Evolutionary conservation across 2,797 vertebrate genomes (phyloP).

Genomic region (Trematomus bernacchii): DNA sequence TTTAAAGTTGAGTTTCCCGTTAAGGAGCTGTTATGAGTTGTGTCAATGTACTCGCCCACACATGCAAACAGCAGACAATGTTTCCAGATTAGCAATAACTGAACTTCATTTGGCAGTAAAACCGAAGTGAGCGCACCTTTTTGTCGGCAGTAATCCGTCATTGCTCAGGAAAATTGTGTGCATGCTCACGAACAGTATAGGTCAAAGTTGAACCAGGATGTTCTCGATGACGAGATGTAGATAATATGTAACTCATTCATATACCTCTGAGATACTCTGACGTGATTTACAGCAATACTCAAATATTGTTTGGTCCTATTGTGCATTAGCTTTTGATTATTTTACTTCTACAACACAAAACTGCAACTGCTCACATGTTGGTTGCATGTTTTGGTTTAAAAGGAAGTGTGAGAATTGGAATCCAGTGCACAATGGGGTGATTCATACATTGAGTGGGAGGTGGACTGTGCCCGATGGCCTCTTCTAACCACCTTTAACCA

Average conservation of each 20-base stretch:
- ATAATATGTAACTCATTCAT: not conserved
- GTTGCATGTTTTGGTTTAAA: conserved; percentile 41
- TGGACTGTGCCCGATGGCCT: conserved; percentile 52
- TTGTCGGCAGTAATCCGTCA: not conserved
- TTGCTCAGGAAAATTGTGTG: not conserved
- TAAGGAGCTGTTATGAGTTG: not conserved
- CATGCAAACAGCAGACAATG: not conserved
- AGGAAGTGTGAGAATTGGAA: conserved; percentile 44
- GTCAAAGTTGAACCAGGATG: not conserved
- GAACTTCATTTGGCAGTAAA: not conserved
- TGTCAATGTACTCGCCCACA: not conserved
- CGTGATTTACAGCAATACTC: not conserved
- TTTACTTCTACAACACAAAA: too few relatives aligned
- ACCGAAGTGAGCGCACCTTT: too few relatives aligned
- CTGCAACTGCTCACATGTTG: not conserved
- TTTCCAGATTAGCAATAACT: not conserved
- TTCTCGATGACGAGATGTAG: not conserved
- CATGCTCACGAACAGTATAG: not conserved
- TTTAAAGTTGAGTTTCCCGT: not conserved
- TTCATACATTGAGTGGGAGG: conserved; percentile 68
- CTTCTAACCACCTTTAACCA: conserved; percentile 63
- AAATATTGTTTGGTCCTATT: not conserved
- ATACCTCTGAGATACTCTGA: too few relatives aligned
- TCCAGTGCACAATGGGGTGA: conserved; percentile 62
- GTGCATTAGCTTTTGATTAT: not conserved